Conservation (phyloP, 1,140 invertebrate genomes). For the Drosophila pachea region DNA sequence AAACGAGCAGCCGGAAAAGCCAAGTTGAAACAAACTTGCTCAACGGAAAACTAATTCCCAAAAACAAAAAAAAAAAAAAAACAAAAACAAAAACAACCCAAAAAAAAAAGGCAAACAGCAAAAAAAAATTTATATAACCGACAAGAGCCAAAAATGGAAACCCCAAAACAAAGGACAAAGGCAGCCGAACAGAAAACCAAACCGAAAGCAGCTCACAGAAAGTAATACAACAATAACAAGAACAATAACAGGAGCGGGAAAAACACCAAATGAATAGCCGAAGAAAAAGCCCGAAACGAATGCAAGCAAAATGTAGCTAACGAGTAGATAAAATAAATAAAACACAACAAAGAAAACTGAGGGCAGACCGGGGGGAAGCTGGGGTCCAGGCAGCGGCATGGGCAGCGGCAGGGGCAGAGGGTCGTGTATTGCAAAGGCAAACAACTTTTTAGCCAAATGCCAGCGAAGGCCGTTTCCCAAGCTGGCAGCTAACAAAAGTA, state of each 20-base stretch:
- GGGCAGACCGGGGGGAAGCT: constrained; percentile 8
- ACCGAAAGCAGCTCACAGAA: constrained; percentile 6
- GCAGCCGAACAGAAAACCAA: constrained; percentile 18
- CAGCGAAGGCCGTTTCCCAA: constrained; percentile 60
- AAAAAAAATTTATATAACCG: constrained; percentile 2
- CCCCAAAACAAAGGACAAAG: constrained; percentile 22
- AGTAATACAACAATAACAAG: constrained; percentile 17
- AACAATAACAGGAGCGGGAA: no score
- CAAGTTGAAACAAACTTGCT: constrained; percentile 46
- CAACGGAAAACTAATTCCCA: constrained; percentile 53
- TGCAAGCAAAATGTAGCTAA: constrained; percentile 49
- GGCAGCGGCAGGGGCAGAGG: background rate
- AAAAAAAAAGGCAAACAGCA: background rate
- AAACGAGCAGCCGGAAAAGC: constrained; percentile 20
- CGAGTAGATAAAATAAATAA: constrained; percentile 59
- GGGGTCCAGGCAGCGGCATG: no score
- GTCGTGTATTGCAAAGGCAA: constrained; percentile 51
- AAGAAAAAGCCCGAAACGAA: constrained; percentile 29
- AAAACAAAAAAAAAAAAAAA: constrained; percentile 35
- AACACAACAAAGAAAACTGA: constrained; percentile 18
- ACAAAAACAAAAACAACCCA: background rate
- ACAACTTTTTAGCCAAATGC: constrained; percentile 68
- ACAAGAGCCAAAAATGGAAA: background rate
- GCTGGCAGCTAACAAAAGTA: constrained; percentile 55
- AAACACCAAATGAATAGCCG: background rate